A percentile compares a stretch with the other conserved stretches of the same genome.
phyloP scores from a whole-genome alignment of 2,888 invertebrate species.

The Plusia festucae region DNA sequence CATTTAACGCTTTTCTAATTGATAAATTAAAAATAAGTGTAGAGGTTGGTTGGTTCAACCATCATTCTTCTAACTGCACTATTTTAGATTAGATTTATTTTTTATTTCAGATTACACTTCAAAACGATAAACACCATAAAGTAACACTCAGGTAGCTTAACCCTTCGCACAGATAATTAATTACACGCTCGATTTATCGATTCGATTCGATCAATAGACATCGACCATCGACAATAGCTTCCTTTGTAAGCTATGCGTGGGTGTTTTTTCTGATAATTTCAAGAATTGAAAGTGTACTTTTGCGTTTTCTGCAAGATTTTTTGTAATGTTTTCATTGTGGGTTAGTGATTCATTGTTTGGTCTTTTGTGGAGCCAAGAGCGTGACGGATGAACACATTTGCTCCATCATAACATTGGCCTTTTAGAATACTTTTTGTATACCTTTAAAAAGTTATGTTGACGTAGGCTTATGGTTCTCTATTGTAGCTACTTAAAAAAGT shows the following conservation, averaged over 20 bases:
- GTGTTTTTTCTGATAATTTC: slow-evolving; percentile 53
- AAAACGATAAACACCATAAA: slow-evolving; percentile 30
- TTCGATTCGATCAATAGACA: slow-evolving; percentile 56
- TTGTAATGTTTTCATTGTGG: slow-evolving; percentile 57
- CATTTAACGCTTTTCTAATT: no score
- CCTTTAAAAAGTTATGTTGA: slow-evolving; percentile 8
- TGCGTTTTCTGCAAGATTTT: slow-evolving; percentile 41
- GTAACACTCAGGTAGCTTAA: slow-evolving; percentile 55
- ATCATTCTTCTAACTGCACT: no score
- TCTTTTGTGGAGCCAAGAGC: slow-evolving; percentile 46
- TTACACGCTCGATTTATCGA: slow-evolving; percentile 64
- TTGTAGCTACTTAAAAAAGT: background rate
- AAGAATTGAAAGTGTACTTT: slow-evolving; percentile 40
- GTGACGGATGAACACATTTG: slow-evolving; percentile 44
- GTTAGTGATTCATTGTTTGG: slow-evolving; percentile 54
- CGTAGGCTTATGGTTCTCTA: background rate
- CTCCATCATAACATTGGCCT: slow-evolving; percentile 50
- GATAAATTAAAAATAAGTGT: no score
- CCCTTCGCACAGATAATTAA: slow-evolving; percentile 63
- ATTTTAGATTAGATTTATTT: no score
- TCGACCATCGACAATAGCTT: slow-evolving; percentile 38
- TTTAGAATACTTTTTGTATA: slow-evolving; percentile 15
- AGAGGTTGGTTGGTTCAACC: no score
- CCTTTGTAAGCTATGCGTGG: slow-evolving; percentile 42
- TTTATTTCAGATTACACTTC: no score